Base-by-base conservation (phyloP, 2,113 vertebrate species). In the Corythornis madagascariensis region DNA sequence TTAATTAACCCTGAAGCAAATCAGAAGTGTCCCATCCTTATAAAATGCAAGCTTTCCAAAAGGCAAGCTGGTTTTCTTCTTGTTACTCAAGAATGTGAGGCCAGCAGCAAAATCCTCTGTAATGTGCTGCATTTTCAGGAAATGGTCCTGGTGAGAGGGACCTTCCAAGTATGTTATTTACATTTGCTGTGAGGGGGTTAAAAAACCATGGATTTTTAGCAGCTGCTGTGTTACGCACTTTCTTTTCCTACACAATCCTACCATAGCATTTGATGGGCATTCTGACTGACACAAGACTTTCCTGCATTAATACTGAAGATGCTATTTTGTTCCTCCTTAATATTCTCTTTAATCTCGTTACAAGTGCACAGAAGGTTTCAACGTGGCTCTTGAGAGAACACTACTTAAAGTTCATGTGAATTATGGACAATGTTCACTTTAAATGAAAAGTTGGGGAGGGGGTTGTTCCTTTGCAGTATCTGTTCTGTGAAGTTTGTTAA, bases 401-500 rank as follows among this genome's bases (percentile, higher is more conserved):
- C 95, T 97, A 97, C 90, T 95, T 96, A 87, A 94, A 75, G 83
- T 96, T 94, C 83, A 59, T 90, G 86, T 97, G 96, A 96, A 91
- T 92, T 64, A 66, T 57, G 85, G 96, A 96, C 97, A 95, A 70
- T 69, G 92, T 92, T 96, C 96, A 94, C 95, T 96, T 97, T 91
- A 96, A 97, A 93, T 77, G 91, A 93, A 88, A 96, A 84, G 83
- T 92, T 75, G 75, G 92, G 90, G 90, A 87, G 93, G 95, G 97
- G 90, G 95, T 97, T 97, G 98, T 97, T 97, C 98, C 96, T 97
- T 97, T 97, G 96, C 97, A 97, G 97, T 98, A 96, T 97, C 97
- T 98, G 97, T 98, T 98, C 98, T 98, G 98, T 98, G 98, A 98
- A 98, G 98, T 98, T 98, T 97, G 98, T 98, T 97, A 97, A 96